Evolutionary conservation across 1,140 invertebrate genomes (phyloP), one percentile per base, ranked within the genome.

Genomic region (Brachionus manjavacas): DNA sequence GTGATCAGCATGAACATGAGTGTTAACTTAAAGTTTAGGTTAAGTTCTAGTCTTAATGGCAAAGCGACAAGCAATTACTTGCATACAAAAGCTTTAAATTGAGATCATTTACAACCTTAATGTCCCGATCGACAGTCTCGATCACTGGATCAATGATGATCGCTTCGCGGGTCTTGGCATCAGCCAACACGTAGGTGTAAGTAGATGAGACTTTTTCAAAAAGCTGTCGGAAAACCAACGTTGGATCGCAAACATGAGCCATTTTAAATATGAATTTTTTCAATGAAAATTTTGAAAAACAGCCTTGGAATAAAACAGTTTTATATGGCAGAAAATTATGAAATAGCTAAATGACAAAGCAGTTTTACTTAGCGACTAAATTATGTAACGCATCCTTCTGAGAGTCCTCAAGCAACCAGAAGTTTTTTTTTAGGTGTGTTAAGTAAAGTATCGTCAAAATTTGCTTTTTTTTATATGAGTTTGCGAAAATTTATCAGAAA

Each of bases 1-100:
- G 89, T 99, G 97, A 90, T 99, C 97, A 31, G 97, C 97, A 89
- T 99, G 97, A 91, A 99, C 94, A 88, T 99, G 97, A 1, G 97
- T 99, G 89, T 99, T 99, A 84, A 97, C 87, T 87, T 85, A 79
- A 87, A 94, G 94, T 88, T 4, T 28, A 72, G 20, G 16, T 41
- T 41, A n/a, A 41, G 16, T 41, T 41, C 14, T n/a, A 41, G 14
- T 85, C 84, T 85, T 86, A 85, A 85, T 46, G 70, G 84, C 0
- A 60, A 20, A 9, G 12, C 11, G 31, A 7, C 31, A 35, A 35
- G 3, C 9, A 70, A 92, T 92, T 90, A 96, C 95, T 91, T 84
- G 94, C 95, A 92, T 94, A 97, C 88, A 94, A 93, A 8, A 98
- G 91, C 16, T 92, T 93, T 20, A 99, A 41, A 14, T 49, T 49